Conservation (phyloP, 2,888 invertebrate species). For the Drosophila anomalata region DNA sequence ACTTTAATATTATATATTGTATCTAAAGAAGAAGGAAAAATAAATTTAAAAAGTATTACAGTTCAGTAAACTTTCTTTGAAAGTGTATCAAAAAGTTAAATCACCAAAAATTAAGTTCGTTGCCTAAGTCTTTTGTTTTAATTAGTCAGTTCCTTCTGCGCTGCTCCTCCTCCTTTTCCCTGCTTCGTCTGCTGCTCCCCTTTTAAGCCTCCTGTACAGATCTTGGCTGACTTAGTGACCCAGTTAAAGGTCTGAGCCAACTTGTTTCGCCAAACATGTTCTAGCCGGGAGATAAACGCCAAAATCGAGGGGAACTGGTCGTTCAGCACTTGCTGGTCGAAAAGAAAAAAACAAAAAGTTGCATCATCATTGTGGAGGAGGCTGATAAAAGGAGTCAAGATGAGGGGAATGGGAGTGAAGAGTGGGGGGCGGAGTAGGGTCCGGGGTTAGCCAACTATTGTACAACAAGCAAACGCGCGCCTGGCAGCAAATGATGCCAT, state of each 20-base stretch:
- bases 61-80: background rate
- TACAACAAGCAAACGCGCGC: constrained; percentile 77
- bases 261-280: constrained; percentile 70
- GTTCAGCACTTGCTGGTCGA: constrained; percentile 54
- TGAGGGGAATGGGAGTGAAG: constrained; percentile 15
- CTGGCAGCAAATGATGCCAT: constrained; percentile 76
- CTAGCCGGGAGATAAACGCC: constrained; percentile 47
- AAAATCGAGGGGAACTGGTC: constrained; percentile 50
- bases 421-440: constrained; percentile 18
- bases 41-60: background rate
- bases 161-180: background rate
- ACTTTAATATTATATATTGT: too few species aligned
- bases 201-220: background rate
- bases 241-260: constrained; percentile 71
- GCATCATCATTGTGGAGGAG: constrained; percentile 66
- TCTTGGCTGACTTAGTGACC: constrained; percentile 60
- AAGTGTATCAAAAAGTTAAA: constrained; percentile 4
- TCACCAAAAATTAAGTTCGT: constrained; percentile 36
- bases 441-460: constrained; percentile 53
- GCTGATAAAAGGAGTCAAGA: constrained; percentile 17
- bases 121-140: constrained; percentile 63
- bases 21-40: background rate
- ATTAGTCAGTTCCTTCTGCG: constrained; percentile 45
- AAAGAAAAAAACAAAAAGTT: constrained; percentile 49
- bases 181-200: background rate